Conservation (phyloP, 2,113 vertebrate genomes). For the Oreocharis arfaki region DNA sequence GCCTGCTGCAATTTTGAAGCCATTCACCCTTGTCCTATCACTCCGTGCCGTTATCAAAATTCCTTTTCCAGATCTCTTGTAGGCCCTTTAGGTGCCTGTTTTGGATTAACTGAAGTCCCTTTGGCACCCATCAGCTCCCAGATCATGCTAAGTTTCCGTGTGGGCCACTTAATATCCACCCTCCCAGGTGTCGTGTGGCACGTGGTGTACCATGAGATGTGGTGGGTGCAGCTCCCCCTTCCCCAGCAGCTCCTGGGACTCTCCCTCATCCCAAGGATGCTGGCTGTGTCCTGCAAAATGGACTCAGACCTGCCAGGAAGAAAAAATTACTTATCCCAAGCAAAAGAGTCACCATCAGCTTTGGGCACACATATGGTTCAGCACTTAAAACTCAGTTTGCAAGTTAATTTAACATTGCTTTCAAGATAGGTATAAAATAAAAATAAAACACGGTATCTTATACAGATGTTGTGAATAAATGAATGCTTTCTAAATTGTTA, state of each 20-base stretch:
- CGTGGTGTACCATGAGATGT: rapidly evolving
- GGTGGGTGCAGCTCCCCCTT: neutral
- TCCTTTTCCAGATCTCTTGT: neutral
- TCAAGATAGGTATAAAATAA: neutral
- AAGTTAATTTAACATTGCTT: neutral
- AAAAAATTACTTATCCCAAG: neutral
- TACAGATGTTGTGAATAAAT: neutral
- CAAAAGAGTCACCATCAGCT: neutral
- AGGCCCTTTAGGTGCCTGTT: neutral
- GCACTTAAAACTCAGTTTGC: neutral
- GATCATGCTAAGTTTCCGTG: rapidly evolving
- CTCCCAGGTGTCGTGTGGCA: neutral
- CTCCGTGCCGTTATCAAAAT: neutral
- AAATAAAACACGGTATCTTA: neutral
- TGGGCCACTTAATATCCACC: neutral
- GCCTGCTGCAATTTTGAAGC: neutral
- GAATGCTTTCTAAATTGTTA: neutral
- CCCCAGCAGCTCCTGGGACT: rapidly evolving
- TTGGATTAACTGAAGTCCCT: neutral
- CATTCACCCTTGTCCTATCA: neutral
- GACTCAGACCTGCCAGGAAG: neutral
- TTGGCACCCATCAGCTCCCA: neutral
- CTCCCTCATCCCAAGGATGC: neutral
- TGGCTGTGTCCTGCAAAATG: neutral
- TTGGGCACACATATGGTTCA: rapidly evolving